Evolutionary conservation across 2,797 vertebrate genomes (phyloP).

Genomic region (Typhlichthys subterraneus): DNA sequence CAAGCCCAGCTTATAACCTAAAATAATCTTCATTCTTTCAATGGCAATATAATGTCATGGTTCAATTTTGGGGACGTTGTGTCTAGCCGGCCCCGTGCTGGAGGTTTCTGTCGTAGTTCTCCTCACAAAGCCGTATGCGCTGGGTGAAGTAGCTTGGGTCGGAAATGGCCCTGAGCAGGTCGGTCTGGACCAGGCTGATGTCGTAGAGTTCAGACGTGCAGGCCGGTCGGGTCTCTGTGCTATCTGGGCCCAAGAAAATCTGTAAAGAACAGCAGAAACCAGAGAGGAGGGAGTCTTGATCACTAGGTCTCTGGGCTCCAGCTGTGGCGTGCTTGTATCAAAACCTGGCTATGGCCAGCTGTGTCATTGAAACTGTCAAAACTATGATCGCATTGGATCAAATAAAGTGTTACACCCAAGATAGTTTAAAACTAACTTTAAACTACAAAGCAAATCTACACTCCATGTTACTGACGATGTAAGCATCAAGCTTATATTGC

Average conservation of each 20-base stretch:
- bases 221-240: slow-evolving; percentile 59
- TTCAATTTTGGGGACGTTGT: neutral
- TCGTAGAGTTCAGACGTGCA: slow-evolving; percentile 83
- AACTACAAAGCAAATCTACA: too few species aligned
- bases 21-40: too few species aligned
- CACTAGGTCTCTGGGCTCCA: neutral
- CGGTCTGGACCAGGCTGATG: slow-evolving; percentile 83
- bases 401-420: too few species aligned
- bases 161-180: slow-evolving; percentile 86
- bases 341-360: neutral
- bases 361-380: too few species aligned
- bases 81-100: slow-evolving; percentile 59
- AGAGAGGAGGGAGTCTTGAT: neutral
- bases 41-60: too few species aligned
- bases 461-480: too few species aligned
- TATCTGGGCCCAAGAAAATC: slow-evolving; percentile 71
- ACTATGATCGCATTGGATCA: too few species aligned
- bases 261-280: slow-evolving; percentile 21
- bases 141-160: slow-evolving; percentile 83
- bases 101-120: slow-evolving; percentile 84
- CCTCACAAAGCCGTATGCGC: slow-evolving; percentile 79
- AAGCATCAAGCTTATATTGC: neutral
- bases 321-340: neutral
- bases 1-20: too few species aligned
- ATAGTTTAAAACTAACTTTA: too few species aligned